Percentiles rank a stretch among this genome's conserved stretches.
phyloP scores from a whole-genome alignment of 2,797 vertebrate genomes.

The Mormyrus proboscirostris region DNA sequence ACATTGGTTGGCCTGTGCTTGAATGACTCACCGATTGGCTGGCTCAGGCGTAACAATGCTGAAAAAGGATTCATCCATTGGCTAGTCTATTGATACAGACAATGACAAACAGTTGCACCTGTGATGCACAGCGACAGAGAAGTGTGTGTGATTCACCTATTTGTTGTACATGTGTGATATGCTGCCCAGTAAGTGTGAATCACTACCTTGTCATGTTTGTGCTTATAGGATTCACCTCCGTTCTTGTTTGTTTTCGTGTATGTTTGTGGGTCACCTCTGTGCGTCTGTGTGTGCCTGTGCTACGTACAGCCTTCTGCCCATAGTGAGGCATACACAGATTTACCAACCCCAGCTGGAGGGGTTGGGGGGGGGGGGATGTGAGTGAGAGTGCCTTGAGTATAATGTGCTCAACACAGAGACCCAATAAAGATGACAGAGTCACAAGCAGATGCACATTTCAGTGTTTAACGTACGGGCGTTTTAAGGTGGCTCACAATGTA shows the following conservation, averaged over 20 bases:
- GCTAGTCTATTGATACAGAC: not conserved
- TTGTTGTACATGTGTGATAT: not conserved
- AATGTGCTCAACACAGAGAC: not conserved
- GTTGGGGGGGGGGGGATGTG: not conserved
- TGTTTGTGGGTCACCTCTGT: slow-evolving; percentile 19
- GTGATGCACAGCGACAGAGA: not conserved
- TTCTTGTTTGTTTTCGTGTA: not conserved
- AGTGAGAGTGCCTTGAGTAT: not conserved
- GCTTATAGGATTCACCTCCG: not conserved
- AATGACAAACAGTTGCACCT: not conserved
- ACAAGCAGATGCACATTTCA: not conserved
- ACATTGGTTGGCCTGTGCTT: not conserved
- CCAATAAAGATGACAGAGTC: not conserved
- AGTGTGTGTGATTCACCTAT: slow-evolving; percentile 2
- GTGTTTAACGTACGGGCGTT: not conserved
- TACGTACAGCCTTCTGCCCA: not conserved
- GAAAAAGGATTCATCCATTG: not conserved
- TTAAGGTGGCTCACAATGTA: not conserved
- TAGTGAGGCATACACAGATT: not conserved
- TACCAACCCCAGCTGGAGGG: not conserved
- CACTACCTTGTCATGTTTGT: not conserved
- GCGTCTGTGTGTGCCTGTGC: slow-evolving; percentile 19
- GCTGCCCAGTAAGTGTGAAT: not conserved
- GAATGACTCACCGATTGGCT: not conserved
- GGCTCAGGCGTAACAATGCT: not conserved